phyloP scores from a whole-genome alignment of 2,113 vertebrate genomes.

The Pardalotus punctatus region DNA sequence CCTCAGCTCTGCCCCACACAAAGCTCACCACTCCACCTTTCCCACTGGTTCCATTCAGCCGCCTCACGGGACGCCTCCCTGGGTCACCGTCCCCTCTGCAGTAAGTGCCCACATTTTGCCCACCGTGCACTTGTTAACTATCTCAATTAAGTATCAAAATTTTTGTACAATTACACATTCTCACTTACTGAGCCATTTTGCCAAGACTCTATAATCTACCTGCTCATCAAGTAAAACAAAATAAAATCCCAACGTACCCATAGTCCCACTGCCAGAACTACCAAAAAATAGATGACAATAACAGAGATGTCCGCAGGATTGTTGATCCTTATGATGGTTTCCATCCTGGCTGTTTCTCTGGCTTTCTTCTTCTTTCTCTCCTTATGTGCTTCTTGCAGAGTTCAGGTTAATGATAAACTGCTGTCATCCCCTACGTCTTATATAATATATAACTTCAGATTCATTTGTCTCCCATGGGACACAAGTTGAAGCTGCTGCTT shows the following conservation, averaged over 20 bases:
- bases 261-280: slow-evolving; percentile 90
- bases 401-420: slow-evolving; percentile 75
- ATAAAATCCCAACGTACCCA: slow-evolving; percentile 81
- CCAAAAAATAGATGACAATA: slow-evolving; percentile 90
- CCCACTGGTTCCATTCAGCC: neutral
- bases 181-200: neutral
- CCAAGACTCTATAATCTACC: neutral
- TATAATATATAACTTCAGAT: slow-evolving; percentile 63
- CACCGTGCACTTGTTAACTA: neutral
- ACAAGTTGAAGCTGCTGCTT: slow-evolving; percentile 16
- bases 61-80: neutral
- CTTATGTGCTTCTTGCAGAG: slow-evolving; percentile 52
- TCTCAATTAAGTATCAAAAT: neutral
- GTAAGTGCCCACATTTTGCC: neutral
- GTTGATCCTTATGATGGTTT: slow-evolving; percentile 67
- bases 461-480: slow-evolving; percentile 22
- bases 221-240: neutral
- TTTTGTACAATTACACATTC: neutral
- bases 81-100: neutral
- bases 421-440: neutral
- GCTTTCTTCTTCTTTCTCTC: neutral
- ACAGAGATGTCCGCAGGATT: slow-evolving; percentile 92
- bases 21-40: neutral
- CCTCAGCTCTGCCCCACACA: neutral
- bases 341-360: slow-evolving; percentile 12